A percentile compares a stretch with the other conserved stretches of the same genome.
Evolutionary conservation across 2,888 invertebrate species (phyloP).

Genomic region (Trilocha varians): DNA sequence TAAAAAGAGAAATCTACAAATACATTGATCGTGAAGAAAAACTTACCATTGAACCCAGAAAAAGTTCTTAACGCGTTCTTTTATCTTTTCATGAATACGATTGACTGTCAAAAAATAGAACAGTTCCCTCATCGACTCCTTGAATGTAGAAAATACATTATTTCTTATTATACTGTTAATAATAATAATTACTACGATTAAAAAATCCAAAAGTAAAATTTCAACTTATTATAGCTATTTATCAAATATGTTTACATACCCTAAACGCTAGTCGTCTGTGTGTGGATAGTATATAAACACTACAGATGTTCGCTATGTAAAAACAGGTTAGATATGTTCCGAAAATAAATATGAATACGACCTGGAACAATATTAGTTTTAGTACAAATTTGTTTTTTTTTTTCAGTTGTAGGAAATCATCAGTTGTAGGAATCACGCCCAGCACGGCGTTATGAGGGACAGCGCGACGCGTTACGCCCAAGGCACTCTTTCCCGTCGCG

Average conservation of each 20-base stretch:
- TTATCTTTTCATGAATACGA: conserved; percentile 58
- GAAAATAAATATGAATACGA: conserved; percentile 33
- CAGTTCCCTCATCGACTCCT: conserved; percentile 63
- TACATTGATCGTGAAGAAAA: no score
- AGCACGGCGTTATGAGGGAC: no score
- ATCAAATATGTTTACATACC: conserved; percentile 25
- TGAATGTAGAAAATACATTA: conserved; percentile 14
- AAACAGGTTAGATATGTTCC: conserved; percentile 46
- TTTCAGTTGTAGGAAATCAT: no score
- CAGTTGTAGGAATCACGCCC: no score
- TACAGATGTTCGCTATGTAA: conserved; percentile 51
- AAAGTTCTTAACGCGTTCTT: conserved; percentile 55
- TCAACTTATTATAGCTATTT: no score
- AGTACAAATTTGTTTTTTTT: no score
- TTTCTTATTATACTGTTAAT: not conserved
- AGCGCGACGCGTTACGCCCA: no score
- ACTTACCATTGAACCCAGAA: conserved; percentile 62
- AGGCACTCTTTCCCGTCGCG: no score
- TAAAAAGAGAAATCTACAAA: no score
- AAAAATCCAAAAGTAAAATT: no score
- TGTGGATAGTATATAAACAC: conserved; percentile 43
- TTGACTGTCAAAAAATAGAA: conserved; percentile 63
- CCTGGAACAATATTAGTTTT: conserved; percentile 38
- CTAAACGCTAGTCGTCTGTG: conserved; percentile 52
- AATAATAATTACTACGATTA: not conserved